Percentiles rank a stretch among this genome's conserved stretches.
Conservation (phyloP, 2,113 vertebrate genomes). For the Semicossyphus pulcher region DNA sequence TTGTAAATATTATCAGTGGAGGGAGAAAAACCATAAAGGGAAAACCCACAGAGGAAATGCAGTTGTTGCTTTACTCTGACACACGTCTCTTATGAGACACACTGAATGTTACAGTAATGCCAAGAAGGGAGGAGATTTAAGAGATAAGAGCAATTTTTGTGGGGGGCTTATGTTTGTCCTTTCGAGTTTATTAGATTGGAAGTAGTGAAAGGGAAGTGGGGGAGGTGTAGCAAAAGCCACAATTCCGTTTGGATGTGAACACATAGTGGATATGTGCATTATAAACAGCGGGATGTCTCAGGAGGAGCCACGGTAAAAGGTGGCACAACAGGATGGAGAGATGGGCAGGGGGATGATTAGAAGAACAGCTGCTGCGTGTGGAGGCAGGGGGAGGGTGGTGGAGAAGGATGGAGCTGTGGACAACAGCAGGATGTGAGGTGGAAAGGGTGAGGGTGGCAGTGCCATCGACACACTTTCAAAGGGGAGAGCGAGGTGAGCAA, state of each 20-base stretch:
- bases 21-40: background rate
- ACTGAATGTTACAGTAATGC: constrained; percentile 12
- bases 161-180: constrained; percentile 67
- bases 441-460: constrained; percentile 26
- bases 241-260: background rate
- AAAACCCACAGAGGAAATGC: background rate
- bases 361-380: constrained; percentile 42
- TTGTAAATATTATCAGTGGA: constrained; percentile 44
- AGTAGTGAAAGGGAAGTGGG: background rate
- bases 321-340: constrained; percentile 16
- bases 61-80: constrained; percentile 6
- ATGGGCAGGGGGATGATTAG: constrained; percentile 19
- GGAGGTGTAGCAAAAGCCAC: constrained; percentile 4
- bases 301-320: constrained; percentile 20
- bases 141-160: constrained; percentile 16
- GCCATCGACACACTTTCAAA: background rate
- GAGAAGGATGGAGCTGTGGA: background rate
- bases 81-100: background rate
- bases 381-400: background rate
- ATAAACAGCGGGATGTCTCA: constrained; percentile 23
- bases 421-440: constrained; percentile 34
- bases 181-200: constrained; percentile 66
- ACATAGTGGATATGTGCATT: constrained; percentile 5
- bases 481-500: background rate
- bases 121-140: constrained; percentile 25